Evolutionary conservation across 2,113 vertebrate species (phyloP).

Genomic region (Cygnus atratus): DNA sequence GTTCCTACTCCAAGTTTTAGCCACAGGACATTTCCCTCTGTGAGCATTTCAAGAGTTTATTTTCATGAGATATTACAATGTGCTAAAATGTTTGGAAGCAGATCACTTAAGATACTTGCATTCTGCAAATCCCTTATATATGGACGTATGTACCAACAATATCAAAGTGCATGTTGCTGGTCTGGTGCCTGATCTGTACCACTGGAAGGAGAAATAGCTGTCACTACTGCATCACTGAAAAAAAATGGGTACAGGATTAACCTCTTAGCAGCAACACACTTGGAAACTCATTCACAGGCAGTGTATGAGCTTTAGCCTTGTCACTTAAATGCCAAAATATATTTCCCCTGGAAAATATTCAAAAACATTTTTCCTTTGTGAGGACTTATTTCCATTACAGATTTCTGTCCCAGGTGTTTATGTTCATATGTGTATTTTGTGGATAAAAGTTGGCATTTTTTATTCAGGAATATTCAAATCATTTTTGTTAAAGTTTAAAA

Average conservation of each 20-base stretch:
- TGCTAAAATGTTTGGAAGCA: neutral
- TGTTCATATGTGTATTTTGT: neutral
- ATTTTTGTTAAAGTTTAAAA: neutral
- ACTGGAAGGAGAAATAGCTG: neutral
- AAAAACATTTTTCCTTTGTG: neutral
- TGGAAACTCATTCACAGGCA: rapidly evolving
- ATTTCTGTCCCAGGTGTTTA: neutral
- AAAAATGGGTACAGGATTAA: neutral
- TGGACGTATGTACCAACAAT: neutral
- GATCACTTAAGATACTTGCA: neutral
- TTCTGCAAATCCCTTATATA: neutral
- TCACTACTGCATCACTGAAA: neutral
- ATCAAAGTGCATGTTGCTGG: neutral
- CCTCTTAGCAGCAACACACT: neutral
- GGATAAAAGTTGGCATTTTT: neutral
- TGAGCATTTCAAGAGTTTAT: neutral
- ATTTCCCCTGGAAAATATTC: neutral
- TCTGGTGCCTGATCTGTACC: neutral
- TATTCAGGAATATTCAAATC: neutral
- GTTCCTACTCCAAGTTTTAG: neutral
- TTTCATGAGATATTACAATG: neutral
- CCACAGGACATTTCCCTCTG: neutral
- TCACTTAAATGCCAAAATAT: neutral
- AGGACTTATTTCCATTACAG: neutral
- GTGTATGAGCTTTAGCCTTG: neutral